Evolutionary conservation across 2,888 invertebrate species (phyloP).

Genomic region (Ochropleura plecta): DNA sequence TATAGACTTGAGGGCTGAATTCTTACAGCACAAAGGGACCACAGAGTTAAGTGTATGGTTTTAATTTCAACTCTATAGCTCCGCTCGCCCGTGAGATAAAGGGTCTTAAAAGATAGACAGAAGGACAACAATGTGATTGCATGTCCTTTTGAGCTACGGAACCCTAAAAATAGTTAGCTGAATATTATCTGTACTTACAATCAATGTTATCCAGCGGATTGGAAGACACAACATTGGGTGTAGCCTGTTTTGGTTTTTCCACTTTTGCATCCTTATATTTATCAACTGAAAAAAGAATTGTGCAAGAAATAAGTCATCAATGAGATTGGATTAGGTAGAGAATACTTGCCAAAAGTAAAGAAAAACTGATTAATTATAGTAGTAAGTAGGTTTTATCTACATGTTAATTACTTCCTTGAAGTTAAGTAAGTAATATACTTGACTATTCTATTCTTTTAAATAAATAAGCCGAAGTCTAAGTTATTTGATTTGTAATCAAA

Average conservation of each 20-base stretch:
- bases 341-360: neutral
- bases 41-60: no score
- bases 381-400: neutral
- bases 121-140: no score
- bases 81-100: no score
- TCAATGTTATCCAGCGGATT: constrained; percentile 96
- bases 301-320: constrained; percentile 34
- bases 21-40: no score
- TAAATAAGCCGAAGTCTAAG: neutral
- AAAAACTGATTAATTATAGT: neutral
- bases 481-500: no score
- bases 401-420: neutral
- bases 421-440: neutral
- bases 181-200: constrained; percentile 91
- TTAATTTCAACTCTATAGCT: no score
- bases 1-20: no score
- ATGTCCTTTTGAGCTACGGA: no score
- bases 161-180: no score
- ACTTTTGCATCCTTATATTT: constrained; percentile 93
- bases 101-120: no score
- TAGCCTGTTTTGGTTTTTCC: constrained; percentile 91
- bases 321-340: neutral
- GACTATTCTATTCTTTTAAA: neutral
- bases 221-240: constrained; percentile 94
- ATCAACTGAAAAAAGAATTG: constrained; percentile 89